phyloP scores from a whole-genome alignment of 2,888 invertebrate genomes.

The Leptothorax acervorum region DNA sequence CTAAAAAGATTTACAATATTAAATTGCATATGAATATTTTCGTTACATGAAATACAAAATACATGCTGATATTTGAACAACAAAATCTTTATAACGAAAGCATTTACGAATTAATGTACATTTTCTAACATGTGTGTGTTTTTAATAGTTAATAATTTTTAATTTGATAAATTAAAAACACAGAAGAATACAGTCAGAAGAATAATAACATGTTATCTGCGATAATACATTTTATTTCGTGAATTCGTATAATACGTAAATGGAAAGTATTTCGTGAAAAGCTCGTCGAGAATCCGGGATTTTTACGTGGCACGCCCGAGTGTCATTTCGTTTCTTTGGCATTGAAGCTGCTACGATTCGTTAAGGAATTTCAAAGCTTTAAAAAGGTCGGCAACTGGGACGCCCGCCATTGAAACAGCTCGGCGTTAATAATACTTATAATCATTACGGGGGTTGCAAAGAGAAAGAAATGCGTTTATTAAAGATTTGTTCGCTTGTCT shows the following conservation, averaged over 20 bases:
- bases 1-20: neutral
- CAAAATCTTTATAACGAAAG: neutral
- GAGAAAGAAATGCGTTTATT: slow-evolving; percentile 46
- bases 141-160: neutral
- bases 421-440: slow-evolving; percentile 47
- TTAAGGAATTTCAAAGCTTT: slow-evolving; percentile 49
- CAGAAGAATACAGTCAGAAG: neutral
- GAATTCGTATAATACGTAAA: neutral
- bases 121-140: neutral
- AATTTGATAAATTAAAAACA: neutral
- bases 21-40: neutral
- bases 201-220: neutral
- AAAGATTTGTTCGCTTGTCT: slow-evolving; percentile 44
- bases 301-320: slow-evolving; percentile 9
- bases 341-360: slow-evolving; percentile 39
- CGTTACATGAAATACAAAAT: neutral
- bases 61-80: neutral
- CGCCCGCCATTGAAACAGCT: slow-evolving; percentile 12
- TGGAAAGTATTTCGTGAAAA: slow-evolving; percentile 21
- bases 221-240: slow-evolving; percentile 1
- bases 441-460: slow-evolving; percentile 37
- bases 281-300: neutral
- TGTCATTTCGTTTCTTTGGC: slow-evolving; percentile 25
- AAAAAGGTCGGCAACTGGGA: slow-evolving; percentile 17
- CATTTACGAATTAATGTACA: neutral